A percentile compares a stretch with the other conserved stretches of the same genome.
phyloP scores from a whole-genome alignment of 1,140 invertebrate species.

The Leptonema lineaticorne region DNA sequence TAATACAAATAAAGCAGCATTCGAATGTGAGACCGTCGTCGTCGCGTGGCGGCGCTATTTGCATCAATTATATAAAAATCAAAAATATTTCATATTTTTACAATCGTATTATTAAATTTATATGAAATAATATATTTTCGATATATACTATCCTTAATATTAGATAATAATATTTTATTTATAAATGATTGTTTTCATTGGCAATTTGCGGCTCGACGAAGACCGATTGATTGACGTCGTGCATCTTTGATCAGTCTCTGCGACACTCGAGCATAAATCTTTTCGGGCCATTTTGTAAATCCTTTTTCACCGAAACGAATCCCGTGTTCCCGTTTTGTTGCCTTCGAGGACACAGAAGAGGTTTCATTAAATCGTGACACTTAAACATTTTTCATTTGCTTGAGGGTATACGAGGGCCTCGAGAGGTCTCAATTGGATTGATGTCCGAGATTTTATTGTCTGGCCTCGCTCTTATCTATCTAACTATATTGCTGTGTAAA shows the following conservation, averaged over 20 bases:
- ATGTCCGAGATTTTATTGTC: conserved; percentile 12
- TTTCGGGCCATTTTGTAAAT: neutral
- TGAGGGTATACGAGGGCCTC: neutral
- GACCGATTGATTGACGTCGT: conserved; percentile 17
- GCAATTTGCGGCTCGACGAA: neutral
- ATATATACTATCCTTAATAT: too few relatives aligned
- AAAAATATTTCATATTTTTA: too few relatives aligned
- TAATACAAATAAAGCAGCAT: too few relatives aligned
- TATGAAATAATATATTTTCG: too few relatives aligned
- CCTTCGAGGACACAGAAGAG: neutral
- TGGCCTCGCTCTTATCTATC: neutral
- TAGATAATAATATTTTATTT: too few relatives aligned
- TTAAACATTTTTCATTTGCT: conserved; percentile 4
- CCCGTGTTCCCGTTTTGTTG: neutral
- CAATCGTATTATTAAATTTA: too few relatives aligned
- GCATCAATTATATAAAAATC: too few relatives aligned
- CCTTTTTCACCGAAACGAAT: neutral
- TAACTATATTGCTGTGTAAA: neutral
- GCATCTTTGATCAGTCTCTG: conserved; percentile 10
- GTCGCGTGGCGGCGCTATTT: too few relatives aligned
- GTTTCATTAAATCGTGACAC: conserved; percentile 13
- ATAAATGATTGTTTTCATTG: too few relatives aligned
- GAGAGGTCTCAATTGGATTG: conserved; percentile 8
- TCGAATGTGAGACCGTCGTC: too few relatives aligned
- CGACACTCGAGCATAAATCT: conserved; percentile 21